Conservation (phyloP, 1,140 invertebrate species). For the Pectinophora gossypiella region DNA sequence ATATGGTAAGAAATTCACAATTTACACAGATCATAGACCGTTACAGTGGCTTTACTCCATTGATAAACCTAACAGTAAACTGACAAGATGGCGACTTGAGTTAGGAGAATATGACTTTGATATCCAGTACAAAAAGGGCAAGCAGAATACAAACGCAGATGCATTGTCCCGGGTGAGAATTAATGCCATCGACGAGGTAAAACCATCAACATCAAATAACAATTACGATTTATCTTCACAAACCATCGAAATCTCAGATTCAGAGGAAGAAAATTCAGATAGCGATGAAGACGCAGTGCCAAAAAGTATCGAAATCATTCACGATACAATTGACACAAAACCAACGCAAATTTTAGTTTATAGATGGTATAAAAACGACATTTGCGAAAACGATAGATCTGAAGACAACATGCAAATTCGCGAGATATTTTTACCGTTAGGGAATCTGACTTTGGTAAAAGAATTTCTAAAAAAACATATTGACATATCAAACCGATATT, state of each 20-base stretch:
- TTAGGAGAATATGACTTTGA: slow-evolving; percentile 45
- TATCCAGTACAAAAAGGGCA: slow-evolving; percentile 34
- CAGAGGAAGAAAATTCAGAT: no score
- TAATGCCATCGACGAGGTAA: not conserved
- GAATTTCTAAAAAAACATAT: slow-evolving; percentile 3
- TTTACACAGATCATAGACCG: slow-evolving; percentile 59
- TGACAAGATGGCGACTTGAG: slow-evolving; percentile 15
- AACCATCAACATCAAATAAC: no score
- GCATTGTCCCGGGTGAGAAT: slow-evolving; percentile 12
- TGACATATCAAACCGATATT: not conserved
- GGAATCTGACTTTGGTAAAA: not conserved
- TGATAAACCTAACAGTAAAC: not conserved
- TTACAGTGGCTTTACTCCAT: slow-evolving; percentile 32
- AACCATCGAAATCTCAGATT: no score
- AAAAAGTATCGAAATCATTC: no score
- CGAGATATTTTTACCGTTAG: not conserved
- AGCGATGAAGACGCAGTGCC: no score
- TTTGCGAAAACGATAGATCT: no score
- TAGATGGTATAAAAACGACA: no score
- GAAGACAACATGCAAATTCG: no score
- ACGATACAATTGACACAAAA: no score
- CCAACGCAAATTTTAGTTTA: no score
- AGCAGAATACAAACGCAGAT: slow-evolving; percentile 20
- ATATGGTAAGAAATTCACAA: slow-evolving; percentile 41
- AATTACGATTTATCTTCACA: no score